Evolutionary conservation across 2,888 invertebrate species (phyloP).

Genomic region (Sacculina carcini): DNA sequence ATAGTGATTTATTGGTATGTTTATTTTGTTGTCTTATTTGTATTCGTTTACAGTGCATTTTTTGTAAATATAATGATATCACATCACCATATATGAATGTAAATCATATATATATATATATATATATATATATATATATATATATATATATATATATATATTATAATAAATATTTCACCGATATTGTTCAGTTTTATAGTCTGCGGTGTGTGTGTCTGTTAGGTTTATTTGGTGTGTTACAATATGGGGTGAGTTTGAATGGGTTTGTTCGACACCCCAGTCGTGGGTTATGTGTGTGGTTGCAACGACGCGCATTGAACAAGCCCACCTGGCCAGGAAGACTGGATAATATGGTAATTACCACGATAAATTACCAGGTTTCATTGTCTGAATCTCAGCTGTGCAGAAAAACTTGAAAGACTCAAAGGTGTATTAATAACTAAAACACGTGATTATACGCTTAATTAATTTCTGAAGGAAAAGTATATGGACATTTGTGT

Average conservation of each 20-base stretch:
- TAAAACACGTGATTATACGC: too few species aligned
- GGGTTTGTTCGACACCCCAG: conserved; percentile 65
- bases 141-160: too few species aligned
- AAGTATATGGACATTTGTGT: not conserved
- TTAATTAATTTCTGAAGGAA: too few species aligned
- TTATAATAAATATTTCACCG: too few species aligned
- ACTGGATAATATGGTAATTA: conserved; percentile 52
- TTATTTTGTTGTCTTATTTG: not conserved
- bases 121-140: too few species aligned
- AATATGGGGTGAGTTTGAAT: conserved; percentile 82
- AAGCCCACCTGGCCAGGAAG: conserved; percentile 89
- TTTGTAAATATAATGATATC: too few species aligned
- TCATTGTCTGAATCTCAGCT: conserved; percentile 7
- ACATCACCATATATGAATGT: too few species aligned
- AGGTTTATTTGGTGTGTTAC: conserved; percentile 67
- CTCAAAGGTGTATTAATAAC: too few species aligned
- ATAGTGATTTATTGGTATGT: conserved; percentile 2
- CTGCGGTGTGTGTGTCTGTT: conserved; percentile 9
- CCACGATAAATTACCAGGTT: conserved; percentile 12
- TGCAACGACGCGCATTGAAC: conserved; percentile 64
- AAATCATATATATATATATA: too few species aligned
- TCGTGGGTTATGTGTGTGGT: conserved; percentile 67
- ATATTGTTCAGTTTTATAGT: too few species aligned
- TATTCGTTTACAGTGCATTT: too few species aligned
- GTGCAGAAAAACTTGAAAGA: too few species aligned